Base-by-base conservation (phyloP, 2,797 vertebrate species). In the Hephaestus fuliginosus region DNA sequence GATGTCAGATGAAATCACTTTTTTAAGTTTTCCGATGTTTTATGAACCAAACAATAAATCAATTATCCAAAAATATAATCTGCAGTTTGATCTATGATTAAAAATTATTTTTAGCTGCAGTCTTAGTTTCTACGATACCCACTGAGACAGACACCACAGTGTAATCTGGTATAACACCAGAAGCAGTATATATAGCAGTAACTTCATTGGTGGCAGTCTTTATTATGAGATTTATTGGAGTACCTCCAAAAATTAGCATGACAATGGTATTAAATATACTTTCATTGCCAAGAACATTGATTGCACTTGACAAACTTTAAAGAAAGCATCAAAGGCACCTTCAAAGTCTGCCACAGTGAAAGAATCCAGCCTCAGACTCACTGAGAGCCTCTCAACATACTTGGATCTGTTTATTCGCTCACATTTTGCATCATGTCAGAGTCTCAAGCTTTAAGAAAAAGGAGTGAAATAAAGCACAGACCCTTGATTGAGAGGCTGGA, bases 241-340 rank as follows among this genome's bases (percentile, higher is more conserved):
- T 73, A 72, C 81, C 82, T 78, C 80, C 76, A 83, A 73, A 87
- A 86, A 91, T 93, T 89, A 91, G 89, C 84, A 89, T 92, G 82
- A 93, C 84, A 94, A 93, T 90, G 57, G 80, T 74, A 80, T 90
- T 82, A 92, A 89, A 90, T 88, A 80, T 82, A 70, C 83, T 86
- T 84, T 55, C 78, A 77, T 69, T 81, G 75, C 88, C 83, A 86
- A 82, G 78, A 89, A 82, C 76, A 73, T 77, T 87, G 89, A 93
- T 91, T 91, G 88, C 89, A 89, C 89, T 95, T 91, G 88, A 91
- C 90, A 88, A 90, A 90, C 79, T 91, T 90, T 83, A 69, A 74
- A 87, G 77, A 86, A 88, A 86, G 82, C 91, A 91, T 94, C 90
- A 94, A 93, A 94, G 92, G 86, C 86, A 79, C 79, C 80, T 88